These are phyloP conservation scores for Meteorus colon DNA, from an alignment of 2,888 invertebrate genomes.

Conservation along the genomic window DNA sequence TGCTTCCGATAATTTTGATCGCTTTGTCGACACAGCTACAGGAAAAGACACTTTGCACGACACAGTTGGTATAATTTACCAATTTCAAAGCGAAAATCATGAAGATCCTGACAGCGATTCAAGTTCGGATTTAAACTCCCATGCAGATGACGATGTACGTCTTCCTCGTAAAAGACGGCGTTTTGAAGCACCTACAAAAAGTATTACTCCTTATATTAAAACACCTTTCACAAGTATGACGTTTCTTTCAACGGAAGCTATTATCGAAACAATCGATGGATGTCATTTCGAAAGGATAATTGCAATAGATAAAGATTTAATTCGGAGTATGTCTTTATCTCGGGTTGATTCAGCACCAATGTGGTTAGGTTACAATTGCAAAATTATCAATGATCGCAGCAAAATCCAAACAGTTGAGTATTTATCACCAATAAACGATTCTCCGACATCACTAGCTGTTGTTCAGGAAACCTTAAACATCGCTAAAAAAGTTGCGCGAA, in stretches of 20 bases:
- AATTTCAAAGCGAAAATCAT: background rate
- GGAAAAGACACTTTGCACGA: conserved; percentile 15
- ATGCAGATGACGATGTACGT: background rate
- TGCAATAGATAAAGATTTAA: conserved; percentile 57
- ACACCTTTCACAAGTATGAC: background rate
- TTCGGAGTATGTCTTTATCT: conserved; percentile 13
- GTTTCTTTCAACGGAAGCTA: background rate
- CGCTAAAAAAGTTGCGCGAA: background rate
- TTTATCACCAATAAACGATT: conserved; percentile 8
- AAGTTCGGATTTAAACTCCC: background rate
- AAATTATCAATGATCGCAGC: conserved; percentile 49
- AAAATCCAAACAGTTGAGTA: conserved; percentile 52
- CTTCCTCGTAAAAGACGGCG: conserved; percentile 3
- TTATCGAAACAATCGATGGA: conserved; percentile 13
- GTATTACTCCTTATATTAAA: background rate
- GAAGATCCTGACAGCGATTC: background rate
- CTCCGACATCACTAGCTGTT: conserved; percentile 15
- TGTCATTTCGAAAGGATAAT: conserved; percentile 32
- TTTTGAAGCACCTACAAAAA: background rate
- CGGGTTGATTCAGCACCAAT: conserved; percentile 46
- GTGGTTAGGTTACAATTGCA: conserved; percentile 61
- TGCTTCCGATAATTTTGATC: conserved; percentile 24
- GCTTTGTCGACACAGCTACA: background rate
- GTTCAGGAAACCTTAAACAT: conserved; percentile 6
- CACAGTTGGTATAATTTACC: conserved; percentile 3